Percentiles rank a stretch among this genome's conserved stretches.
Evolutionary conservation across 1,140 invertebrate species (phyloP).

Genomic region (Drosophila arawakana): DNA sequence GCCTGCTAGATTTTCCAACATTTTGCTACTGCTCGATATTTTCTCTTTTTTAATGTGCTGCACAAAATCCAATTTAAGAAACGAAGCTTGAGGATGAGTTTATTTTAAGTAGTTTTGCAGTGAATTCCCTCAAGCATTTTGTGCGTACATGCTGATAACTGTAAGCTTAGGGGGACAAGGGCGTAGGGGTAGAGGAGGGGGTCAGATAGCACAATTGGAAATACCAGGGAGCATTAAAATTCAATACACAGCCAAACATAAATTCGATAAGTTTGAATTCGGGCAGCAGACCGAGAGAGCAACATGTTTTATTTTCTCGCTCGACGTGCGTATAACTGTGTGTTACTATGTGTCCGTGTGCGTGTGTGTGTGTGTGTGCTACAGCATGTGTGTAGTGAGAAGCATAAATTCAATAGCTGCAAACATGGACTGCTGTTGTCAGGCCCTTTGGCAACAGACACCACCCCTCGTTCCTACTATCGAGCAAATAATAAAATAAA

Average conservation of each 20-base stretch:
- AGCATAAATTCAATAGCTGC: constrained; percentile 70
- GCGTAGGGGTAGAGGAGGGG: not conserved
- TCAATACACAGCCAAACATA: constrained; percentile 78
- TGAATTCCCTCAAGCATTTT: constrained; percentile 65
- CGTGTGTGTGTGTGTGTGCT: constrained; percentile 10
- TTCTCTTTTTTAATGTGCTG: constrained; percentile 32
- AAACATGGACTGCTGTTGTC: constrained; percentile 66
- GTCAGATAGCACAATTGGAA: constrained; percentile 29
- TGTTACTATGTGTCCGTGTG: constrained; percentile 36
- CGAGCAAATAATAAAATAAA: constrained; percentile 76
- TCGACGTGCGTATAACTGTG: constrained; percentile 60
- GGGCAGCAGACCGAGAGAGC: constrained; percentile 57
- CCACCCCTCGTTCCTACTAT: not conserved
- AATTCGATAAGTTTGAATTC: constrained; percentile 78
- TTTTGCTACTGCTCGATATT: constrained; percentile 10
- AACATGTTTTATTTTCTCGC: constrained; percentile 76
- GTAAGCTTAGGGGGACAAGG: not conserved
- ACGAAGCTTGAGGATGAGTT: constrained; percentile 56
- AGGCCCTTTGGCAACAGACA: constrained; percentile 31
- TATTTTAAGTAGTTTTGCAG: constrained; percentile 78
- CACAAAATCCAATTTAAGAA: constrained; percentile 71
- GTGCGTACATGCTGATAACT: constrained; percentile 52
- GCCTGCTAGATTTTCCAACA: constrained; percentile 13
- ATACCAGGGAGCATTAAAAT: constrained; percentile 68
- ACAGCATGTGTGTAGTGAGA: constrained; percentile 23